A percentile compares a stretch with the other conserved stretches of the same genome.
phyloP scores from a whole-genome alignment of 2,113 vertebrate species.

The Rhinichthys klamathensis region DNA sequence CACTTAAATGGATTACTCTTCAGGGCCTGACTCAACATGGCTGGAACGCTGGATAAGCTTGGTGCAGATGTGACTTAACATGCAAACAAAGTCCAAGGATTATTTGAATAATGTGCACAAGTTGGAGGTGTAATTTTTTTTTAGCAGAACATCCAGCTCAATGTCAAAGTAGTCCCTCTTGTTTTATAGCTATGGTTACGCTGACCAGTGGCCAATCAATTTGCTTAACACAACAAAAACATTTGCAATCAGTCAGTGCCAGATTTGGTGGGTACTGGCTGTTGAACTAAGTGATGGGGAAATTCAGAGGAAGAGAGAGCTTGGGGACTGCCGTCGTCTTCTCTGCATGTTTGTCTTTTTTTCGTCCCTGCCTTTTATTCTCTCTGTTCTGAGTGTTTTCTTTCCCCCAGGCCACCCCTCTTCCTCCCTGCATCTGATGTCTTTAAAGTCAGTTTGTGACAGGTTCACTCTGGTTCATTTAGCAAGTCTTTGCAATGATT shows the following conservation, averaged over 20 bases:
- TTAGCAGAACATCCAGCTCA: neutral
- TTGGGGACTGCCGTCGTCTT: constrained; percentile 9
- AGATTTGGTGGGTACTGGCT: constrained; percentile 1
- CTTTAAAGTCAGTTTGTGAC: constrained; percentile 31
- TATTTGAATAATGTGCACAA: constrained; percentile 2
- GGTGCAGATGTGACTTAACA: constrained; percentile 18
- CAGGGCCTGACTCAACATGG: constrained; percentile 12
- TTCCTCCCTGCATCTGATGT: constrained; percentile 22
- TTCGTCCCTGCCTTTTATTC: constrained; percentile 30
- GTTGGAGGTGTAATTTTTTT: constrained; percentile 16
- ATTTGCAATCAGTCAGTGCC: constrained; percentile 6
- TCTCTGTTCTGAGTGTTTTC: constrained; percentile 26
- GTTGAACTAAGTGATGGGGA: neutral
- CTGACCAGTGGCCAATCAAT: constrained; percentile 38
- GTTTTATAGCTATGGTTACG: constrained; percentile 15
- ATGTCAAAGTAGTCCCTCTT: constrained; percentile 17
- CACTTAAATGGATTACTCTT: constrained; percentile 29
- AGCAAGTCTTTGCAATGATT: constrained; percentile 3
- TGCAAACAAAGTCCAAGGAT: neutral
- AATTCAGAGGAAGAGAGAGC: constrained; percentile 29
- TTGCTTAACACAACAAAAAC: constrained; percentile 31
- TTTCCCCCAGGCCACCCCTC: constrained; percentile 14
- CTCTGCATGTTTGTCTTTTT: neutral
- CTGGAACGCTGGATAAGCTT: constrained; percentile 10
- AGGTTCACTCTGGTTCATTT: constrained; percentile 41